Evolutionary conservation across 2,888 invertebrate genomes (phyloP).

Genomic region (Aporophyla lueneburgensis): DNA sequence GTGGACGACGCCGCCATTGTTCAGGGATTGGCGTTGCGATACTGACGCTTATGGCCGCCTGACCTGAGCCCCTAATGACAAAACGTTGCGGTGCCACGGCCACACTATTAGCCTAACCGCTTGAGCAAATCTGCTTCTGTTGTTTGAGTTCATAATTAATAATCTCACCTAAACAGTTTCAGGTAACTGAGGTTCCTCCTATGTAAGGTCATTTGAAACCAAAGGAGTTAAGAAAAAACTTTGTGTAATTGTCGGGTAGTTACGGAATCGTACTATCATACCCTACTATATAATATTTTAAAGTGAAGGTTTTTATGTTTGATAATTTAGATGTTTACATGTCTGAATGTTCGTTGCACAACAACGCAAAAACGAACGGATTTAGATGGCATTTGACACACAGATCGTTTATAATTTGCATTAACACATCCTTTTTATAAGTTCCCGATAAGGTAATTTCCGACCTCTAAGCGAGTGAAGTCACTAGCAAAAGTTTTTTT

Average conservation of each 20-base stretch:
- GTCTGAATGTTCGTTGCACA: too few species aligned
- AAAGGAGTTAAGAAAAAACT: background rate
- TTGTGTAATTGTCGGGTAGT: background rate
- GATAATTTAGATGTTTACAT: too few species aligned
- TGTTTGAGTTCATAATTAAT: constrained; percentile 35
- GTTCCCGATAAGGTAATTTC: too few species aligned
- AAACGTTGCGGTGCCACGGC: constrained; percentile 47
- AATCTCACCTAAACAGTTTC: constrained; percentile 10
- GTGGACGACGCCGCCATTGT: constrained; percentile 41
- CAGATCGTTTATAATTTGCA: too few species aligned
- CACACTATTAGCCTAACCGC: constrained; percentile 47
- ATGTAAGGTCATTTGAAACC: background rate
- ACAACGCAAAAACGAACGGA: too few species aligned
- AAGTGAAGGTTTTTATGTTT: too few species aligned
- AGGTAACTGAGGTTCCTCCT: constrained; percentile 8
- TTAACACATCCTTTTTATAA: too few species aligned
- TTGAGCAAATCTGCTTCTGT: constrained; percentile 44
- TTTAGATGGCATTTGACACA: too few species aligned
- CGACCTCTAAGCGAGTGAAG: too few species aligned
- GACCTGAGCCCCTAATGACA: constrained; percentile 50
- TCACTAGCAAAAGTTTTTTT: too few species aligned
- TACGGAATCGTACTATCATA: background rate
- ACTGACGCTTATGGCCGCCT: constrained; percentile 37
- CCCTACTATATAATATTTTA: too few species aligned
- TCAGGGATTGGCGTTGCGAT: constrained; percentile 53